A percentile compares a stretch with the other conserved stretches of the same genome.
Conservation (phyloP, 2,113 vertebrate genomes). For the Podilymbus podiceps region DNA sequence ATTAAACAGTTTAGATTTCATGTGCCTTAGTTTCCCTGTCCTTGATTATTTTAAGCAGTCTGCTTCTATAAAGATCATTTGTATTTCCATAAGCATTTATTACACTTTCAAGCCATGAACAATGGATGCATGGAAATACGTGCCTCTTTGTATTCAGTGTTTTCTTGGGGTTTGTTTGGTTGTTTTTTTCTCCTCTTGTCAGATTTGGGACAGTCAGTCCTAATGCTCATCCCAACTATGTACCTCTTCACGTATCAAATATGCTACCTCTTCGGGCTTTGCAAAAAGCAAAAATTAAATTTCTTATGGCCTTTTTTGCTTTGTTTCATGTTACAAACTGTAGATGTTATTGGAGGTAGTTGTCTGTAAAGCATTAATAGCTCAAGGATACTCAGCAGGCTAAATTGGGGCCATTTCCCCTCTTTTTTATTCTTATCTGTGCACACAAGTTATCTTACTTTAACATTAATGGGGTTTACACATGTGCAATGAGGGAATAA, state of each 20-base stretch:
- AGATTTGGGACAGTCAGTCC: not conserved
- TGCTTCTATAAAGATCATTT: not conserved
- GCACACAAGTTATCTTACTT: not conserved
- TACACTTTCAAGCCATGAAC: not conserved
- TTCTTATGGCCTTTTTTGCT: not conserved
- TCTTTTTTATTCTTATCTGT: not conserved
- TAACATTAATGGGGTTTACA: not conserved
- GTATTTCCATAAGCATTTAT: not conserved
- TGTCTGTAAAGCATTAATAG: not conserved
- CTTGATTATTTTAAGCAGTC: constrained; percentile 1
- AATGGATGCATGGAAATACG: not conserved
- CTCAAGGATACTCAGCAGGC: not conserved
- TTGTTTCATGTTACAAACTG: not conserved
- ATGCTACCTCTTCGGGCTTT: not conserved
- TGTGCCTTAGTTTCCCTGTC: not conserved
- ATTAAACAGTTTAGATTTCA: constrained; percentile 14
- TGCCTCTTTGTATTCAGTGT: not conserved
- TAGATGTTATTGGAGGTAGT: not conserved
- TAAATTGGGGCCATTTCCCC: not conserved
- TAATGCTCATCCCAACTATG: not conserved
- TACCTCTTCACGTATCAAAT: not conserved
- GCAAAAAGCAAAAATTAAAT: not conserved
- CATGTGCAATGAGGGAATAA: not conserved
- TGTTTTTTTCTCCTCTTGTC: not conserved
- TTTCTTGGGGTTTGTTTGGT: not conserved